Conservation (phyloP, 2,113 vertebrate genomes). For the Narcine bancroftii region DNA sequence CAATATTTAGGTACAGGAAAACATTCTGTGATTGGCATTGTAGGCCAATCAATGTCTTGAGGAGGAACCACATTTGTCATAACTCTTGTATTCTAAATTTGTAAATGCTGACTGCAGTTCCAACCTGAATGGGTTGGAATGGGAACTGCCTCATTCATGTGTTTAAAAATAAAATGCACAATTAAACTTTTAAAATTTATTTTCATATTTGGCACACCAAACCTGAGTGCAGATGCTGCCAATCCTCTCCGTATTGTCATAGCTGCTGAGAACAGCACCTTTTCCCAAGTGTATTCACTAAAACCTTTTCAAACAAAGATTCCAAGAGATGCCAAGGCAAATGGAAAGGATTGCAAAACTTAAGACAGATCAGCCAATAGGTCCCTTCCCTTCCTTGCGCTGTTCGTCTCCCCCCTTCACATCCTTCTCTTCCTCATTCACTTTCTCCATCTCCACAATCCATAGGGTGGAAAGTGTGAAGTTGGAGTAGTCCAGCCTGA, state of each 20-base stretch:
- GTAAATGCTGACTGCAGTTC: background rate
- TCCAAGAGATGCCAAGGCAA: too few species aligned
- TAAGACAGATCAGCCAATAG: background rate
- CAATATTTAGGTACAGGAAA: background rate
- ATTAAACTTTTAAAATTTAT: background rate
- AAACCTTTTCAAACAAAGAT: background rate
- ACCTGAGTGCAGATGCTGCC: background rate
- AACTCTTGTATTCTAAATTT: background rate
- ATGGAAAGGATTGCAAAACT: background rate
- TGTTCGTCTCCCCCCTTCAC: too few species aligned
- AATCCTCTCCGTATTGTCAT: background rate
- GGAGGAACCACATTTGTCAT: background rate
- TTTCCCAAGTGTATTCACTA: background rate
- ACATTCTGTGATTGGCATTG: background rate
- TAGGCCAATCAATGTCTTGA: background rate
- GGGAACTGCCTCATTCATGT: background rate
- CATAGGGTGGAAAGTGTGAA: background rate
- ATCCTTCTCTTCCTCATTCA: too few species aligned
- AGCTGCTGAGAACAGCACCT: background rate
- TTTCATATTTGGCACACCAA: too few species aligned
- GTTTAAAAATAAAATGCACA: background rate
- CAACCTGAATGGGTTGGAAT: background rate
- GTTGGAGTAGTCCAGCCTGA: background rate
- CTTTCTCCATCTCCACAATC: too few species aligned
- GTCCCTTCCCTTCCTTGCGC: background rate